phyloP scores from a whole-genome alignment of 1,140 invertebrate species.

The Drosophila azteca region DNA sequence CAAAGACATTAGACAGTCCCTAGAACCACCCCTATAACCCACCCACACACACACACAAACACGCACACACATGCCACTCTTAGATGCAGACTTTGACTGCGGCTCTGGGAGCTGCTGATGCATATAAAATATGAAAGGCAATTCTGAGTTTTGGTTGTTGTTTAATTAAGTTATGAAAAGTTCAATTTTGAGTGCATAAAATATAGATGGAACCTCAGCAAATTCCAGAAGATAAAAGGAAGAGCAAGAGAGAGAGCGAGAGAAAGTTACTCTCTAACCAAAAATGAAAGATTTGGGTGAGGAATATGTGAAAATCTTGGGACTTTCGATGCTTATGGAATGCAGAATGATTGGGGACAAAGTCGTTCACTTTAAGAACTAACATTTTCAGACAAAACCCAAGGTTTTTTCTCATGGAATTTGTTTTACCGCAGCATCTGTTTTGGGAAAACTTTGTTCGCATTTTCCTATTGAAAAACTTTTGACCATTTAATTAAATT shows the following conservation, averaged over 20 bases:
- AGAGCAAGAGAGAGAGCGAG: too few species aligned
- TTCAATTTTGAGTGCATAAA: conserved; percentile 39
- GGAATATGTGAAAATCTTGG: too few species aligned
- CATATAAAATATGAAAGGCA: conserved; percentile 39
- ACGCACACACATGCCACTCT: background rate
- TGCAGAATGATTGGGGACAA: too few species aligned
- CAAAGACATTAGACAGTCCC: conserved; percentile 38
- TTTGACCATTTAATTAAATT: conserved; percentile 68
- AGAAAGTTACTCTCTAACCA: too few species aligned
- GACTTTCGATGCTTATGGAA: too few species aligned
- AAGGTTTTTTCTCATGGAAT: too few species aligned
- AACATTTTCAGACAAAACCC: too few species aligned
- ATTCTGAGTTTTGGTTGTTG: conserved; percentile 17
- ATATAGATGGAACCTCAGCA: conserved; percentile 1
- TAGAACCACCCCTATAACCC: background rate
- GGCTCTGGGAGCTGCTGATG: conserved; percentile 4
- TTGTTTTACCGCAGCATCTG: conserved; percentile 12
- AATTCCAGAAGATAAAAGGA: too few species aligned
- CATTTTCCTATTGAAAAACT: conserved; percentile 10
- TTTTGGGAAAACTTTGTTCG: conserved; percentile 13
- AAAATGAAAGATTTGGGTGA: too few species aligned
- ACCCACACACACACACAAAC: too few species aligned
- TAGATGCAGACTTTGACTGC: conserved; percentile 11
- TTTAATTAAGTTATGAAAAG: conserved; percentile 48
- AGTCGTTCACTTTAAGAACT: too few species aligned